Percentiles rank a stretch among this genome's conserved stretches.
These are phyloP conservation scores for Sebastes dallii DNA, from an alignment of 2,797 vertebrate genomes.

Conservation along the genomic window DNA sequence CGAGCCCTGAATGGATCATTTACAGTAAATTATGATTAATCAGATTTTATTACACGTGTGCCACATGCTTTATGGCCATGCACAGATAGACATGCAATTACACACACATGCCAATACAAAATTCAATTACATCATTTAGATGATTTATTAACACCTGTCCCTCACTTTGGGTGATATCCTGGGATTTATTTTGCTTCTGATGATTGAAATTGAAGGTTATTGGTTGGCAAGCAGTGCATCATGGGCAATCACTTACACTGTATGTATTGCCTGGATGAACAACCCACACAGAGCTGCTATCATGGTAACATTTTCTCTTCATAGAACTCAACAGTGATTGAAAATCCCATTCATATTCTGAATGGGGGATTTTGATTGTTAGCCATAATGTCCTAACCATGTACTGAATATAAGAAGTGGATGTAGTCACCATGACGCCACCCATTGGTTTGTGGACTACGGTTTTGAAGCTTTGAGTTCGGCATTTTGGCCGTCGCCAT, in stretches of 20 bases:
- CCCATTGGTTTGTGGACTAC: no score
- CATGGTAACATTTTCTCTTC: neutral
- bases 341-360: neutral
- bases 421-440: no score
- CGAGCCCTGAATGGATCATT: neutral
- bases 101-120: neutral
- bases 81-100: neutral
- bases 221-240: conserved; percentile 1
- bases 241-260: conserved; percentile 2
- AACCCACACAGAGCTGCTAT: neutral
- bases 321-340: neutral
- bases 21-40: neutral
- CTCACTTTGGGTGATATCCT: neutral
- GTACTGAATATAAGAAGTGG: no score
- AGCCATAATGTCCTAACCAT: no score
- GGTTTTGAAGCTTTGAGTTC: no score
- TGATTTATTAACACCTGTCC: neutral
- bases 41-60: neutral
- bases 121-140: neutral
- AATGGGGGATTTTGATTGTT: neutral
- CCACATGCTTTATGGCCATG: neutral
- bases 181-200: neutral
- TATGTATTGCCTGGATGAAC: neutral
- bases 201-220: conserved; percentile 12
- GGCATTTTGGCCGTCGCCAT: no score